phyloP scores from a whole-genome alignment of 2,888 invertebrate species.

The Sphaerophoria rueppellii region DNA sequence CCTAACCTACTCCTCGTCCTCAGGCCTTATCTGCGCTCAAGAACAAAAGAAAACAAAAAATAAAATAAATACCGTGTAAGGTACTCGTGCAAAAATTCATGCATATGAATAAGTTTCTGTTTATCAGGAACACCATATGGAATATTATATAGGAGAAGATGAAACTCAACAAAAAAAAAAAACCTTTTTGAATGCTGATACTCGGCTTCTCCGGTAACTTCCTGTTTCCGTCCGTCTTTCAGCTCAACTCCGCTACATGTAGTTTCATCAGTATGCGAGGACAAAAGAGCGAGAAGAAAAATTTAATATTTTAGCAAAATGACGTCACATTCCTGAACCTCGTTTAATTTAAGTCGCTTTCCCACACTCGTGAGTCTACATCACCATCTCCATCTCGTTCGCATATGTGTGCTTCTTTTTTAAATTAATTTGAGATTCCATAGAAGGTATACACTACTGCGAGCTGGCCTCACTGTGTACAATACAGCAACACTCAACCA shows the following conservation, averaged over 20 bases:
- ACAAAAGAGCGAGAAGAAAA: slow-evolving; percentile 16
- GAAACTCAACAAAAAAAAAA: slow-evolving; percentile 59
- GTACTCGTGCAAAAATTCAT: slow-evolving; percentile 61
- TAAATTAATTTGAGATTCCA: slow-evolving; percentile 61
- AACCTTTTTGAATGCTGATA: neutral
- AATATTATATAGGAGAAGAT: slow-evolving; percentile 36
- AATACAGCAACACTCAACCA: neutral
- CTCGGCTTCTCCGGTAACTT: slow-evolving; percentile 46
- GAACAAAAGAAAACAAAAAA: slow-evolving; percentile 25
- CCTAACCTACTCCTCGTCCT: slow-evolving; percentile 4
- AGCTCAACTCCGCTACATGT: neutral
- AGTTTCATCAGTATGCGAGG: slow-evolving; percentile 22
- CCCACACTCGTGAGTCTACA: neutral
- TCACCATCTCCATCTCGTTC: neutral
- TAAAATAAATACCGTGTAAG: slow-evolving; percentile 28
- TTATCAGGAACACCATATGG: slow-evolving; percentile 72
- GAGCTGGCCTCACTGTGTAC: slow-evolving; percentile 11
- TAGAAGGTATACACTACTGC: slow-evolving; percentile 6
- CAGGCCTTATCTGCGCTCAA: slow-evolving; percentile 36
- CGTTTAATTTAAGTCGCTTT: slow-evolving; percentile 62
- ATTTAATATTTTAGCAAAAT: slow-evolving; percentile 68
- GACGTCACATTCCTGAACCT: slow-evolving; percentile 66
- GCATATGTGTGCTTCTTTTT: slow-evolving; percentile 64
- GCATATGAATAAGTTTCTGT: slow-evolving; percentile 73
- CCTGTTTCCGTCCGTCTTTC: slow-evolving; percentile 29